Conservation (phyloP, 2,888 invertebrate species). For the Eurois occulta region DNA sequence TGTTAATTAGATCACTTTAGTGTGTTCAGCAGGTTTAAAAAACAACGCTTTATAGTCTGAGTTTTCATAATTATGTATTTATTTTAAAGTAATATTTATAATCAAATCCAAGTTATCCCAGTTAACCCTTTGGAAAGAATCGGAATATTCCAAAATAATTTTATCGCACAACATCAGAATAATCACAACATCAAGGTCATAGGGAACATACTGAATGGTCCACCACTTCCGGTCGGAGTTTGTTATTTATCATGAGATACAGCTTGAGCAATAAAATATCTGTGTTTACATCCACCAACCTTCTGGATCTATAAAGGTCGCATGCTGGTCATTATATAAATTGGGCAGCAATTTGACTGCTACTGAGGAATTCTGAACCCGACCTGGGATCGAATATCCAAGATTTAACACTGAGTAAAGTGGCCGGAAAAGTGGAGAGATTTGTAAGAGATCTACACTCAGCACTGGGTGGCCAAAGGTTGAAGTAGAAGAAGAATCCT, state of each 20-base stretch:
- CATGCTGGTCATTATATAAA: neutral
- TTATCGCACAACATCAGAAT: neutral
- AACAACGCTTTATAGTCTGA: neutral
- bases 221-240: constrained; percentile 28
- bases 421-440: no score
- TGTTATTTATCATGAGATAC: neutral
- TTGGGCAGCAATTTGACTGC: neutral
- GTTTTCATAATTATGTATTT: neutral
- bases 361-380: neutral
- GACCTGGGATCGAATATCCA: neutral
- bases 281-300: neutral
- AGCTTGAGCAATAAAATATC: constrained; percentile 19
- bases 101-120: neutral
- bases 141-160: neutral
- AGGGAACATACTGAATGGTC: neutral
- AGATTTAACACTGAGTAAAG: neutral
- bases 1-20: constrained; percentile 4
- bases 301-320: neutral
- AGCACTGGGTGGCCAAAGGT: no score
- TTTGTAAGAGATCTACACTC: no score
- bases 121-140: neutral
- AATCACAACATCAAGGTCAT: constrained; percentile 5
- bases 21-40: neutral
- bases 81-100: neutral
- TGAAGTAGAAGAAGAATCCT: no score